Evolutionary conservation across 2,113 vertebrate species (phyloP), one percentile per base, ranked within the genome.

Genomic region (Fregata magnificens): DNA sequence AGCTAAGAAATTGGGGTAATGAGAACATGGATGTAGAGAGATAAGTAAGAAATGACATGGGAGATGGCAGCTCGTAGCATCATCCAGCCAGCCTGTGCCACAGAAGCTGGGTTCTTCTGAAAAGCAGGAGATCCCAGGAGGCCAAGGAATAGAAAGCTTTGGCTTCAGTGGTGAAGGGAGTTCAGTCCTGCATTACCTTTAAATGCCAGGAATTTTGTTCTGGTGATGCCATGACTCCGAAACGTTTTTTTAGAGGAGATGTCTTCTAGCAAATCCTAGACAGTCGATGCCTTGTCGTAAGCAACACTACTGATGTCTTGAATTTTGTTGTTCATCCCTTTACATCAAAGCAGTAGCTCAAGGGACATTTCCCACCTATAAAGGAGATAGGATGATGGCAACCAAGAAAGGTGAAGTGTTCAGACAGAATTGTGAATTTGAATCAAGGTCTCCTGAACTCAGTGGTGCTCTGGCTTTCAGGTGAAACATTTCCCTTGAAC

Each of bases 81-180:
- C 13, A 11, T 34, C 49, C 32, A 78, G 24, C 8, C 36, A 38
- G 18, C 0, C 0, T 1, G 11, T 62, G 25, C 38, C 18, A 12
- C n/a, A 44, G 32, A 44, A 53, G 13, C 25, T 45, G 34, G n/a
- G 16, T 62, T 66, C 14, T 47, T 69, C 34, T 86, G 32, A 36
- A 47, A 83, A 40, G 3, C 13, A 29, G 50, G 26, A 9, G 15
- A 28, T 38, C 6, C 13, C 38, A n/a, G 38, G 16, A 62, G 63
- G 26, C 22, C 31, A 17, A 71, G 49, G 19, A 22, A 19, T 59
- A 29, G 40, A 65, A 81, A 67, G 21, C 10, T 90, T 65, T 58
- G 36, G 22, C 21, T 44, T 77, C 18, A 18, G 38, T 31, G n/a
- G 21, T 55, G 31, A 80, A 50, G 12, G 21, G 11, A 78, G 9